phyloP scores from a whole-genome alignment of 2,888 invertebrate genomes.

The Mayetiola destructor region DNA sequence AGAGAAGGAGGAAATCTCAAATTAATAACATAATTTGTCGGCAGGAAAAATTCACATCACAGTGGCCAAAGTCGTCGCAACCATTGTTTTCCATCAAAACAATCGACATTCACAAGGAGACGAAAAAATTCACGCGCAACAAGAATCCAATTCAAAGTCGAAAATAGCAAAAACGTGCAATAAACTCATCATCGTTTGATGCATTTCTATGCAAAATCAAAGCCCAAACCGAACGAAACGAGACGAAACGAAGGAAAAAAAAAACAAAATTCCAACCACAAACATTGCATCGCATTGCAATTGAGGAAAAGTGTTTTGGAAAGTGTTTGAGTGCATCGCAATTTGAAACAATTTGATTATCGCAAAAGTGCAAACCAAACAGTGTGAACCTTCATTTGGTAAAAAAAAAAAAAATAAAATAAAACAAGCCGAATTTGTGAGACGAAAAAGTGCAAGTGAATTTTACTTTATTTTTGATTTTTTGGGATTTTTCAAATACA shows the following conservation, averaged over 20 bases:
- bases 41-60: too few species aligned
- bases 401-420: too few species aligned
- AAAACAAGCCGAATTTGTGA: too few species aligned
- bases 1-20: too few species aligned
- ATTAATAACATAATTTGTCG: too few species aligned
- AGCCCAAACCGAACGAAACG: neutral
- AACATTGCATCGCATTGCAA: neutral
- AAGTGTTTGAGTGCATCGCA: slow-evolving; percentile 7
- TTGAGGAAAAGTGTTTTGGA: neutral
- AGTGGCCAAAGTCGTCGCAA: too few species aligned
- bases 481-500: neutral
- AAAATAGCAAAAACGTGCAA: slow-evolving; percentile 1
- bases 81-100: too few species aligned
- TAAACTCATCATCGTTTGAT: neutral
- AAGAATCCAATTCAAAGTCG: neutral
- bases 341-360: slow-evolving; percentile 10
- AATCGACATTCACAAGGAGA: too few species aligned
- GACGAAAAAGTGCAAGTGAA: slow-evolving; percentile 13
- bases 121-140: too few species aligned
- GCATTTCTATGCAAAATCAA: neutral
- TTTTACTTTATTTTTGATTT: neutral
- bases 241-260: neutral
- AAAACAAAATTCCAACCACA: neutral
- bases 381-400: slow-evolving; percentile 2
- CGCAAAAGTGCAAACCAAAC: neutral